These are phyloP conservation scores for Squalus acanthias DNA, from an alignment of 2,797 vertebrate genomes.

Conservation along the genomic window DNA sequence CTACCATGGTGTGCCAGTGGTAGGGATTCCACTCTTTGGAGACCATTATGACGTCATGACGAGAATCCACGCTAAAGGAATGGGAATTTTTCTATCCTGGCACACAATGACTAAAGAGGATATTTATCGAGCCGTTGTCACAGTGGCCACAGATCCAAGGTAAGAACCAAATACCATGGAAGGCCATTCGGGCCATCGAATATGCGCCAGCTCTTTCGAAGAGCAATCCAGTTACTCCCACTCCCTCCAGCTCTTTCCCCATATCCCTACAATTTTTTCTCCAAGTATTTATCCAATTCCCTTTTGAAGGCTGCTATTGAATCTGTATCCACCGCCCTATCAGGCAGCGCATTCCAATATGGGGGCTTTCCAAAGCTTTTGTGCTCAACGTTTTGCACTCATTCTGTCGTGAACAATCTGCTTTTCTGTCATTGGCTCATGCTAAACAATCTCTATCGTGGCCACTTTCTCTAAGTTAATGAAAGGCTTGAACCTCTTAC, in stretches of 20 bases:
- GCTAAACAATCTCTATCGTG: no score
- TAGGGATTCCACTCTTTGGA: constrained; percentile 38
- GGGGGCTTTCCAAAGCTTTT: background rate
- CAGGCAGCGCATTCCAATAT: background rate
- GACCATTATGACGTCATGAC: constrained; percentile 40
- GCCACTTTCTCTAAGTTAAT: no score
- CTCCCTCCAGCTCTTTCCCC: background rate
- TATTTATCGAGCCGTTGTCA: constrained; percentile 27
- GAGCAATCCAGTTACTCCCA: background rate
- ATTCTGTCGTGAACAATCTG: no score
- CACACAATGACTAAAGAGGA: constrained; percentile 32
- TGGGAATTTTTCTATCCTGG: constrained; percentile 38
- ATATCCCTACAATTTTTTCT: background rate
- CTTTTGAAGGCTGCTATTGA: no score
- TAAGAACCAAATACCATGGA: background rate
- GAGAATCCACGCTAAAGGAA: constrained; percentile 36
- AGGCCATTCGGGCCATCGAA: background rate
- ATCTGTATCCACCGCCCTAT: background rate
- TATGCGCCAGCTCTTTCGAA: background rate
- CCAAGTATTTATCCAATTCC: background rate
- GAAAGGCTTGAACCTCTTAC: background rate
- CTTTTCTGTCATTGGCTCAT: no score
- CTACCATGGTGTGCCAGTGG: constrained; percentile 37
- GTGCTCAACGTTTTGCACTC: no score
- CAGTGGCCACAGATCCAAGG: constrained; percentile 19